phyloP scores from a whole-genome alignment of 1,140 invertebrate species.

The Laupala kohalensis region DNA sequence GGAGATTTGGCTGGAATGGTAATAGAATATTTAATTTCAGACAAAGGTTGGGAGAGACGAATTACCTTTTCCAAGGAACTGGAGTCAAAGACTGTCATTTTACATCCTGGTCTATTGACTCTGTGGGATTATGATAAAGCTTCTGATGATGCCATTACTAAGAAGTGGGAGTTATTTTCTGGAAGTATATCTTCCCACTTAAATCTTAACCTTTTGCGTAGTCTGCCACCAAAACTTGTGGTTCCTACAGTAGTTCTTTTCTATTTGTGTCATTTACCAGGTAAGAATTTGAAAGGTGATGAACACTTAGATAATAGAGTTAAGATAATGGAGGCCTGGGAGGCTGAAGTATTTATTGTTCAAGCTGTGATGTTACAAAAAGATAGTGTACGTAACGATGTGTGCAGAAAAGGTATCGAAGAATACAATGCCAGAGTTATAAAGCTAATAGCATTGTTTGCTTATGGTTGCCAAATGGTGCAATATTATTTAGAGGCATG shows the following conservation, averaged over 20 bases:
- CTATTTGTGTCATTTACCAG: not conserved
- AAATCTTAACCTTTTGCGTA: not conserved
- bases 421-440: constrained; percentile 10
- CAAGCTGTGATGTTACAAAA: constrained; percentile 5
- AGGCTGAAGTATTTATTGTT: not conserved
- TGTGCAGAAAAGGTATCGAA: constrained; percentile 10
- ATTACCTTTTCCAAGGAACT: no score
- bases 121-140: not conserved
- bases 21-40: no score
- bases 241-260: not conserved
- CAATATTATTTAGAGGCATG: not conserved
- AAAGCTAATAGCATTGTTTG: not conserved
- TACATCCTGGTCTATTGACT: no score
- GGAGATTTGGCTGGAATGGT: no score
- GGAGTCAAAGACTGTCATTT: no score
- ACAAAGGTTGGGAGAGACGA: no score
- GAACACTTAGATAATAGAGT: not conserved
- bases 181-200: not conserved
- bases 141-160: not conserved
- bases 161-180: not conserved
- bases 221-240: not conserved
- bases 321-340: not conserved
- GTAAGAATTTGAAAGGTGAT: not conserved
- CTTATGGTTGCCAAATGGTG: constrained; percentile 2
- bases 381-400: constrained; percentile 9